phyloP scores from a whole-genome alignment of 1,140 invertebrate species.

The Portunus trituberculatus region DNA sequence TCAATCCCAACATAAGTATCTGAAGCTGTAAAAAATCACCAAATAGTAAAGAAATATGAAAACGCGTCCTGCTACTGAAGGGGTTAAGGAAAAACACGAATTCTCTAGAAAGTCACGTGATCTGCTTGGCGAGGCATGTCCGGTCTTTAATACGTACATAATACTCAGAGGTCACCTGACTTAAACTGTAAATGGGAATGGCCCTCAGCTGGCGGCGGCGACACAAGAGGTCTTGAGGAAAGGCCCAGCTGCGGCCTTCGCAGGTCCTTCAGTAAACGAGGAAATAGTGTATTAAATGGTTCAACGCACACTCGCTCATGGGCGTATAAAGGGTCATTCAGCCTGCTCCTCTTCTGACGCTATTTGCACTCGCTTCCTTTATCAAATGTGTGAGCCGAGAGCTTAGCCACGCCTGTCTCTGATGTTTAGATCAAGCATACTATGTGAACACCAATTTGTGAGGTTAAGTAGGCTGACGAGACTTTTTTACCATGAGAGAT shows the following conservation, averaged over 20 bases:
- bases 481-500: too few species aligned
- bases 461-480: too few species aligned
- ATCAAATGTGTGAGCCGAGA: not conserved
- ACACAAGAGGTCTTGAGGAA: not conserved
- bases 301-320: not conserved
- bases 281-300: slow-evolving; percentile 9
- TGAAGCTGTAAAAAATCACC: too few species aligned
- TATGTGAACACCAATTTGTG: too few species aligned
- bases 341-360: not conserved
- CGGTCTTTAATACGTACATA: too few species aligned
- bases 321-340: not conserved
- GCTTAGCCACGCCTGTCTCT: too few species aligned
- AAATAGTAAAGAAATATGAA: too few species aligned
- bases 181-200: not conserved
- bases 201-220: not conserved
- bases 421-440: too few species aligned
- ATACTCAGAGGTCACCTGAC: too few species aligned
- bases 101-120: not conserved
- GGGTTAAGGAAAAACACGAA: not conserved
- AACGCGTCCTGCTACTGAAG: too few species aligned
- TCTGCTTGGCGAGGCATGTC: too few species aligned
- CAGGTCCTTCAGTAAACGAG: not conserved
- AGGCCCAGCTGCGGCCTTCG: not conserved
- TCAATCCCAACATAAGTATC: too few species aligned
- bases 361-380: not conserved